A percentile compares a stretch with the other conserved stretches of the same genome.
These are phyloP conservation scores for Molossus alvarezi DNA, from an alignment of 2,797 vertebrate species.

Conservation along the genomic window DNA sequence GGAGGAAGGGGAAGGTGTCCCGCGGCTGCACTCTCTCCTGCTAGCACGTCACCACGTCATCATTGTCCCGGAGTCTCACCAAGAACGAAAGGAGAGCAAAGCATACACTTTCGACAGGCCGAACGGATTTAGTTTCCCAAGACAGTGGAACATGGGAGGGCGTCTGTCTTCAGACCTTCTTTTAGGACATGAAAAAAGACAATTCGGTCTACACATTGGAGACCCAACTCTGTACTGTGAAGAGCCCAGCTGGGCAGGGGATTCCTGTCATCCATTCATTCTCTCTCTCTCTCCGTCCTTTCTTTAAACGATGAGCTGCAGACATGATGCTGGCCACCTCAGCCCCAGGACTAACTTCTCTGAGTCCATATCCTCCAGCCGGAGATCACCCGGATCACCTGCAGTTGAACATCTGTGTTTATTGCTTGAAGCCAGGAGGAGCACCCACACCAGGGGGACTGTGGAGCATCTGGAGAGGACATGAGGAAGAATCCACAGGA, in stretches of 20 bases:
- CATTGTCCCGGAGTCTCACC: background rate
- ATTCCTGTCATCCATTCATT: background rate
- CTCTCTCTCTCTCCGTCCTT: too few relatives aligned
- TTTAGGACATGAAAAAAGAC: background rate
- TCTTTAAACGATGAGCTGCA: background rate
- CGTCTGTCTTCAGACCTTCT: background rate
- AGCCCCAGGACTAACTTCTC: background rate
- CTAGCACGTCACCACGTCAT: fast-evolving
- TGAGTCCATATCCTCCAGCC: background rate
- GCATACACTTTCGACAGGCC: background rate
- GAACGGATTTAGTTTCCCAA: background rate
- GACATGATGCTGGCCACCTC: background rate
- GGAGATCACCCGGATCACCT: too few relatives aligned
- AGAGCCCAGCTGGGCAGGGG: background rate
- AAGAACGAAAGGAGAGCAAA: background rate
- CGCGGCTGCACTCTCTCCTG: background rate
- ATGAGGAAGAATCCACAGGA: too few relatives aligned
- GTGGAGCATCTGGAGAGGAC: too few relatives aligned
- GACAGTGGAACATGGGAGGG: background rate
- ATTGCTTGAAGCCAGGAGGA: background rate
- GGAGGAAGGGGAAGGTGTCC: background rate
- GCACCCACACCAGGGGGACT: background rate
- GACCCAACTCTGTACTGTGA: background rate
- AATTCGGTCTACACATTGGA: background rate
- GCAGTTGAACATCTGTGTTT: background rate